Percentiles rank a stretch among this genome's conserved stretches.
Evolutionary conservation across 1,140 invertebrate genomes (phyloP).

Genomic region (Radopholus similis): DNA sequence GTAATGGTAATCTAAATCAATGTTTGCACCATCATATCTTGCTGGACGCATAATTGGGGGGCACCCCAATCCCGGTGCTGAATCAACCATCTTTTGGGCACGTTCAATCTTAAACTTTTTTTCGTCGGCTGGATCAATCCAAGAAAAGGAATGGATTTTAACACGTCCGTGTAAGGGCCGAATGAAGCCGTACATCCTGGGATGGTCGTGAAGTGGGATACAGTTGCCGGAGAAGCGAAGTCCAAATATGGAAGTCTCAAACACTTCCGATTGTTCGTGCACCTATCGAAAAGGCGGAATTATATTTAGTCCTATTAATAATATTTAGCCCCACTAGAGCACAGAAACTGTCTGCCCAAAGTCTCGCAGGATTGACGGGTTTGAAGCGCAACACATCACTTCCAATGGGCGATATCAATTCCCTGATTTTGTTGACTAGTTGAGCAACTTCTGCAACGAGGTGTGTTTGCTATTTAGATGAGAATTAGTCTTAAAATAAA

Average conservation of each 20-base stretch:
- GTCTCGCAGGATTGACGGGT: neutral
- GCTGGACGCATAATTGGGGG: constrained; percentile 23
- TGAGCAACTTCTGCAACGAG: neutral
- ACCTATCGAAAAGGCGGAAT: constrained; percentile 17
- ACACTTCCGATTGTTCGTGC: constrained; percentile 4
- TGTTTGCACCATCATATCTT: constrained; percentile 33
- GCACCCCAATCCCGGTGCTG: neutral
- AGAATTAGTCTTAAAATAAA: too few species aligned
- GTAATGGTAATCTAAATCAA: neutral
- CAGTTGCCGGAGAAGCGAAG: constrained; percentile 26
- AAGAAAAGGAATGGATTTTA: constrained; percentile 32
- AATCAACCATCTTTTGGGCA: too few species aligned
- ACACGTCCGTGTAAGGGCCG: constrained; percentile 24
- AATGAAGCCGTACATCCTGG: constrained; percentile 40
- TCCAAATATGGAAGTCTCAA: constrained; percentile 36
- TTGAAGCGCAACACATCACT: neutral
- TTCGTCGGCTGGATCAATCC: constrained; percentile 27
- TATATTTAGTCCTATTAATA: neutral
- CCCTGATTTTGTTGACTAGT: constrained; percentile 8
- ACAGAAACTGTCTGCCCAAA: constrained; percentile 20
- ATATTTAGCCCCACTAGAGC: neutral
- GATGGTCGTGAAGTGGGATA: constrained; percentile 45
- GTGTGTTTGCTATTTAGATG: too few species aligned
- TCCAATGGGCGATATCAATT: neutral
- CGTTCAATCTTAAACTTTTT: neutral